phyloP scores from a whole-genome alignment of 1,140 invertebrate species.

The Euborellia annulipes region DNA sequence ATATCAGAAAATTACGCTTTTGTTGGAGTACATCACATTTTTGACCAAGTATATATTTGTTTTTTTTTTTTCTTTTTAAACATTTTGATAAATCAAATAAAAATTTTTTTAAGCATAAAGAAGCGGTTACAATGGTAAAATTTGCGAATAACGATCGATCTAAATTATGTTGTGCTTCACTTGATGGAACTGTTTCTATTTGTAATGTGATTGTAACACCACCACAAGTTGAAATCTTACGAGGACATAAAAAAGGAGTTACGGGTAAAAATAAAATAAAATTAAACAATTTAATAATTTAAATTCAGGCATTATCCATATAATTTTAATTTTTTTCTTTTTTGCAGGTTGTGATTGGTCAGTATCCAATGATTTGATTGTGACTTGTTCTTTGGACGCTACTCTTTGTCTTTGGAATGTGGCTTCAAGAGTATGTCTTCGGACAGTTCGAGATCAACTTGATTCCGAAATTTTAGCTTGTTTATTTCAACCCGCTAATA shows the following conservation, averaged over 20 bases:
- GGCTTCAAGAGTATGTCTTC: slow-evolving; percentile 39
- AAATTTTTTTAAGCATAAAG: slow-evolving; percentile 41
- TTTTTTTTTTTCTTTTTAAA: slow-evolving; percentile 5
- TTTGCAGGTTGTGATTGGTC: slow-evolving; percentile 64
- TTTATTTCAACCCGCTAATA: slow-evolving; percentile 71
- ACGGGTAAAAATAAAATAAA: slow-evolving; percentile 35
- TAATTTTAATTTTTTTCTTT: background rate
- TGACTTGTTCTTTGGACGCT: slow-evolving; percentile 59
- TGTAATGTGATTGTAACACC: slow-evolving; percentile 56
- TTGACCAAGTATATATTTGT: slow-evolving; percentile 44
- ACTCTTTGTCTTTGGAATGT: slow-evolving; percentile 62
- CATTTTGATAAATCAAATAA: no score
- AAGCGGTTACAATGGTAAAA: slow-evolving; percentile 63
- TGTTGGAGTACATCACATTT: slow-evolving; percentile 71
- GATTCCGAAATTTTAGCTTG: slow-evolving; percentile 51
- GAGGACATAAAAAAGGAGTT: slow-evolving; percentile 57
- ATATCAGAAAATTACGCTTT: slow-evolving; percentile 73
- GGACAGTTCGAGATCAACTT: slow-evolving; percentile 45
- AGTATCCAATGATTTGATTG: slow-evolving; percentile 66
- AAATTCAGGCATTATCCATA: background rate
- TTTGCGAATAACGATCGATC: slow-evolving; percentile 79
- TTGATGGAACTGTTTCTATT: slow-evolving; percentile 65
- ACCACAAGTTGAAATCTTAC: slow-evolving; percentile 53
- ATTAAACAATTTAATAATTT: background rate
- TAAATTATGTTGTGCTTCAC: slow-evolving; percentile 60